phyloP scores from a whole-genome alignment of 2,113 vertebrate species.

The Glareola pratincola region DNA sequence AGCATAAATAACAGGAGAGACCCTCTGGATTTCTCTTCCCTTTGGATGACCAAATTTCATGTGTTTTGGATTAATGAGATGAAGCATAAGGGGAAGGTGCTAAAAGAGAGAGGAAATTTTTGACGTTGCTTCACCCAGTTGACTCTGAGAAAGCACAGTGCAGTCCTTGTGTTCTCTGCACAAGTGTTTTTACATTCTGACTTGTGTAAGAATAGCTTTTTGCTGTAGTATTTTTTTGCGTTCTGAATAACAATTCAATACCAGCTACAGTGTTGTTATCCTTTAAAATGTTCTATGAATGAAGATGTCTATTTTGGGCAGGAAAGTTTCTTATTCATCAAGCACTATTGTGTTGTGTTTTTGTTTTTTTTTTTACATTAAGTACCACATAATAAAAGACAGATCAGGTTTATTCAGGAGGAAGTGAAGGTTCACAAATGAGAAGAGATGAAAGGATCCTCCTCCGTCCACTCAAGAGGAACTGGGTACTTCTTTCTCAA shows the following conservation, averaged over 20 bases:
- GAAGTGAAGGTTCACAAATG: not conserved
- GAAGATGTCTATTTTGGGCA: not conserved
- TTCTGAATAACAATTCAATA: not conserved
- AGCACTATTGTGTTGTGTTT: not conserved
- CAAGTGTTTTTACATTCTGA: slow-evolving; percentile 34
- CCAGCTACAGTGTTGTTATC: not conserved
- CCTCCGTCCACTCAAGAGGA: not conserved
- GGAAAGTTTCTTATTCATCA: not conserved
- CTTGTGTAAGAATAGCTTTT: not conserved
- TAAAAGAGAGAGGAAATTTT: slow-evolving; percentile 8
- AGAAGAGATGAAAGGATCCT: not conserved
- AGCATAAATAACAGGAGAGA: slow-evolving; percentile 6
- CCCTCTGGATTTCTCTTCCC: slow-evolving; percentile 37
- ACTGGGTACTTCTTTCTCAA: not conserved
- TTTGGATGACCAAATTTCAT: slow-evolving; percentile 34
- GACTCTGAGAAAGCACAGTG: not conserved
- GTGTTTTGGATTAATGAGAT: slow-evolving; percentile 58
- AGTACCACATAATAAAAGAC: not conserved
- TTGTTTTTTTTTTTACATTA: not conserved
- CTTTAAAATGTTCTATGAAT: not conserved
- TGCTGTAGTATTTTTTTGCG: not conserved
- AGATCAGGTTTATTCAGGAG: not conserved
- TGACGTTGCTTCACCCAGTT: slow-evolving; percentile 26
- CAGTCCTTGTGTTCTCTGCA: slow-evolving; percentile 32
- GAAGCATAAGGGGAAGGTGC: not conserved